These are phyloP conservation scores for Loripinus fragilis DNA, from an alignment of 2,888 invertebrate species.

Conservation along the genomic window DNA sequence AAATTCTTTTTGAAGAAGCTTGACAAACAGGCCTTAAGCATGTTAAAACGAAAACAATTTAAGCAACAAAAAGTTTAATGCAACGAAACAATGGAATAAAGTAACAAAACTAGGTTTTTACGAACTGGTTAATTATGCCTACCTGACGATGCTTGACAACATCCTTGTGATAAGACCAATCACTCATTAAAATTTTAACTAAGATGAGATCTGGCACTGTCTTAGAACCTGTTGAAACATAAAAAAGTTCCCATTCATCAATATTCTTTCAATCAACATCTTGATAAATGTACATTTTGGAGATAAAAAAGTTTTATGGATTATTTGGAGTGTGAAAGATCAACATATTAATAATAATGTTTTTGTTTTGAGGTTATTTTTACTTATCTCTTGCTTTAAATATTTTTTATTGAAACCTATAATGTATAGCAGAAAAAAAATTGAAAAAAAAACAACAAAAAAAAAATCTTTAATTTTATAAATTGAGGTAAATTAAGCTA, in stretches of 20 bases:
- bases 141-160: conserved; percentile 9
- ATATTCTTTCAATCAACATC: too few relatives aligned
- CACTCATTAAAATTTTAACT: conserved; percentile 11
- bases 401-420: too few relatives aligned
- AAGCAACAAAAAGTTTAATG: conserved; percentile 2
- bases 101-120: not conserved
- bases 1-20: conserved; percentile 1
- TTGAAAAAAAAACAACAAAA: too few relatives aligned
- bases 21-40: not conserved
- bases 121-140: not conserved
- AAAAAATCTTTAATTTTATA: too few relatives aligned
- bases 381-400: too few relatives aligned
- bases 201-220: not conserved
- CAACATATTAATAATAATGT: too few relatives aligned
- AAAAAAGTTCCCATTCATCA: not conserved
- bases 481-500: too few relatives aligned
- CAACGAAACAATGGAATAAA: not conserved
- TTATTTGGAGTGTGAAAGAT: too few relatives aligned
- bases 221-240: not conserved
- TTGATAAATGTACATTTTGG: too few relatives aligned
- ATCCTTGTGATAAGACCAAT: not conserved
- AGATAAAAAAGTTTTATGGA: too few relatives aligned
- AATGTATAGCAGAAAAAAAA: too few relatives aligned
- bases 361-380: too few relatives aligned
- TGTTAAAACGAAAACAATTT: conserved; percentile 14